A percentile compares a stretch with the other conserved stretches of the same genome.
Evolutionary conservation across 1,140 invertebrate species (phyloP).

Genomic region (Acromyrmex echinatior): DNA sequence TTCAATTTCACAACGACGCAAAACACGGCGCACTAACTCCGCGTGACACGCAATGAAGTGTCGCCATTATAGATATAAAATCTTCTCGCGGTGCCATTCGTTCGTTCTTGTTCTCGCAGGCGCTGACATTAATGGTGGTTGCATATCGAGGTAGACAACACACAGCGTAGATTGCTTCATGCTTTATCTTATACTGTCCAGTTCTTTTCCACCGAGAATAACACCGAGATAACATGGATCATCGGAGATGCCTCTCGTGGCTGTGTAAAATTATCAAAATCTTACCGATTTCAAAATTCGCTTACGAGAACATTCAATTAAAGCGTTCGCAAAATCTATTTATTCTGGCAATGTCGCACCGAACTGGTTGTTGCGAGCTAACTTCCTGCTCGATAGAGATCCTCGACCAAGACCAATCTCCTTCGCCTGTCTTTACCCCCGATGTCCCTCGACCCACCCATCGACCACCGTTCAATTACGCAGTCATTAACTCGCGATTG

Average conservation of each 20-base stretch:
- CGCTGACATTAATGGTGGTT: conserved; percentile 35
- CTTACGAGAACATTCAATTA: neutral
- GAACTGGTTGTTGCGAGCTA: conserved; percentile 8
- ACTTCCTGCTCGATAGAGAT: conserved; percentile 37
- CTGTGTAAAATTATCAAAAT: neutral
- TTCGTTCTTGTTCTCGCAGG: conserved; percentile 9
- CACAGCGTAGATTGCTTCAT: neutral
- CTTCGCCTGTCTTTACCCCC: conserved; percentile 34
- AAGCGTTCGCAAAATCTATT: conserved; percentile 39
- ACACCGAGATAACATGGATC: neutral
- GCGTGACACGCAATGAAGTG: conserved; percentile 49
- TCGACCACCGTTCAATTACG: conserved; percentile 82
- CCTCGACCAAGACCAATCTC: conserved; percentile 68
- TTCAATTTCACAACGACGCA: conserved; percentile 43
- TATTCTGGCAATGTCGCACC: neutral
- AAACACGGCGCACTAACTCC: neutral
- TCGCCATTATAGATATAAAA: conserved; percentile 45
- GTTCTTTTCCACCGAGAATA: conserved; percentile 20
- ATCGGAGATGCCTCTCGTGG: neutral
- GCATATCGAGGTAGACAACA: conserved; percentile 25
- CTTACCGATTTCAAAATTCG: neutral
- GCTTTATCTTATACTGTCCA: conserved; percentile 31
- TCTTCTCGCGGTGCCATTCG: conserved; percentile 44
- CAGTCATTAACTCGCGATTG: conserved; percentile 85
- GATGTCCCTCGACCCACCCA: conserved; percentile 15